A percentile compares a stretch with the other conserved stretches of the same genome.
Evolutionary conservation across 2,888 invertebrate species (phyloP).

Genomic region (Cyaniris semiargus): DNA sequence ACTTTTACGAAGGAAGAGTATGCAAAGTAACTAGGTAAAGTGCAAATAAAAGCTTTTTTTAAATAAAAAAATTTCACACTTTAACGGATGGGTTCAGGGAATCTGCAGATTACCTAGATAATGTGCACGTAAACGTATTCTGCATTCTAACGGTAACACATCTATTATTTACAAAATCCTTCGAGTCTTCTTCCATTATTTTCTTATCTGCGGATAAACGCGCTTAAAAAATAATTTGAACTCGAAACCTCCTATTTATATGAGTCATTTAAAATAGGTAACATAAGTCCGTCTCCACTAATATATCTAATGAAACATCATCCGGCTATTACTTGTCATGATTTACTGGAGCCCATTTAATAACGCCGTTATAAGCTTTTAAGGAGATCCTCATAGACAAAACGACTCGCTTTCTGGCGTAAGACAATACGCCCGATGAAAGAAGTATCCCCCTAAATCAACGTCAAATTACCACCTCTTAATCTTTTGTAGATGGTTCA

Average conservation of each 20-base stretch:
- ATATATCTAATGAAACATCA: conserved; percentile 37
- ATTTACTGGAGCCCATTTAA: conserved; percentile 61
- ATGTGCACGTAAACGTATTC: too few relatives aligned
- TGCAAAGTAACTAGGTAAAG: too few relatives aligned
- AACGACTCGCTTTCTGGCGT: conserved; percentile 56
- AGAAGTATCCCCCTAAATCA: conserved; percentile 72
- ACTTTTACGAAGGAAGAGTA: too few relatives aligned
- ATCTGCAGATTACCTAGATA: too few relatives aligned
- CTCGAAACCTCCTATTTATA: not conserved
- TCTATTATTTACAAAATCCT: not conserved
- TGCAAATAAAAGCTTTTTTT: too few relatives aligned
- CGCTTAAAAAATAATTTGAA: not conserved
- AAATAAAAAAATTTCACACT: too few relatives aligned
- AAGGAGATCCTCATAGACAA: conserved; percentile 56
- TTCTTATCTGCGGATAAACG: not conserved
- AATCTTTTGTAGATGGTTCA: conserved; percentile 74
- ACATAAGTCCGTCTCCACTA: not conserved
- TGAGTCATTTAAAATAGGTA: conserved; percentile 8
- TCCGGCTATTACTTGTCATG: conserved; percentile 39
- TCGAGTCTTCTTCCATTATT: not conserved
- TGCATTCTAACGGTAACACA: too few relatives aligned
- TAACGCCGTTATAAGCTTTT: conserved; percentile 58
- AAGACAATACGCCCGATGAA: conserved; percentile 72
- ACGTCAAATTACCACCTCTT: conserved; percentile 79
- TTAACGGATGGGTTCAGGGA: too few relatives aligned